phyloP scores from a whole-genome alignment of 2,797 vertebrate species.

The Pogoniulus pusillus region DNA sequence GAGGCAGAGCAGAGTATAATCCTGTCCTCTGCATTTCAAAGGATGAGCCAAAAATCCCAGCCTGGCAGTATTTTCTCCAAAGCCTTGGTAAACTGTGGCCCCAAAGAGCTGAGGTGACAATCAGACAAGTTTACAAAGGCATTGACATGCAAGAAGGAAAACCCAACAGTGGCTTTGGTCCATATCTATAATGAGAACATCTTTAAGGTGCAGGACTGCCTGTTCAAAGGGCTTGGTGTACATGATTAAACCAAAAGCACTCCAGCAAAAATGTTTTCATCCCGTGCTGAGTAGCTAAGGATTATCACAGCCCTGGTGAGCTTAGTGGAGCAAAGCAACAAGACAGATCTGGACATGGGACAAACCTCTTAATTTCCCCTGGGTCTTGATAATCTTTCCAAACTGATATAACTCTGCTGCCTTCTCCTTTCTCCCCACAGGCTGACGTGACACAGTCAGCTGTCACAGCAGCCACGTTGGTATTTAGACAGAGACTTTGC shows the following conservation, averaged over 20 bases:
- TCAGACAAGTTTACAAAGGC: not conserved
- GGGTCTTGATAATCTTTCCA: not conserved
- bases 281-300: not conserved
- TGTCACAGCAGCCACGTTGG: not conserved
- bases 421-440: not conserved
- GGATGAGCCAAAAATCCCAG: not conserved
- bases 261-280: not conserved
- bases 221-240: not conserved
- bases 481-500: not conserved
- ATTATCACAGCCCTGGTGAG: not conserved
- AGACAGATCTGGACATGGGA: not conserved
- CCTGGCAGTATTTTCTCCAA: fast-evolving
- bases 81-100: fast-evolving
- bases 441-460: not conserved
- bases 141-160: not conserved
- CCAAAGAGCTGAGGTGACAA: not conserved
- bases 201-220: fast-evolving
- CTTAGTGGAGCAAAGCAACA: not conserved
- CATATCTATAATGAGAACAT: fast-evolving
- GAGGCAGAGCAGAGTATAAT: not conserved
- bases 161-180: not conserved
- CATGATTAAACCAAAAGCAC: not conserved
- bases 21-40: not conserved
- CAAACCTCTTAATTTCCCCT: not conserved
- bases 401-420: not conserved